These are phyloP conservation scores for Ditula angustiorana DNA, from an alignment of 2,888 invertebrate genomes.

Conservation along the genomic window DNA sequence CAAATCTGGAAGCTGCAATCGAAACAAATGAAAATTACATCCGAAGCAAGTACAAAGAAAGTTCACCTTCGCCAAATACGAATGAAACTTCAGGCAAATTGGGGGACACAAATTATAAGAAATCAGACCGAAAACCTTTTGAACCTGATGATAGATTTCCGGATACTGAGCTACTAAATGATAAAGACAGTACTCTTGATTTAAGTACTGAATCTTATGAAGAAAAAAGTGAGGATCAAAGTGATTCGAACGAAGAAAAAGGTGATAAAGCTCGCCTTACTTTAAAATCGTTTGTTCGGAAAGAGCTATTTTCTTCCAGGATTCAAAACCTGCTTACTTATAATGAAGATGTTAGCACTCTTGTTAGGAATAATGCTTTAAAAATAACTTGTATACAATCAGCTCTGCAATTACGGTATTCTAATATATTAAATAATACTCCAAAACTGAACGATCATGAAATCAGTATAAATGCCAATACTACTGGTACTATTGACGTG, in stretches of 20 bases:
- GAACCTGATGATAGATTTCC: neutral
- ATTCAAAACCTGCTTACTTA: conserved; percentile 67
- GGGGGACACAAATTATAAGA: neutral
- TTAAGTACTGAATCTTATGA: neutral
- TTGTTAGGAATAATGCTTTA: neutral
- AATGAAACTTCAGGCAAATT: neutral
- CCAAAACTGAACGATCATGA: neutral
- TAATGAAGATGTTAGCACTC: conserved; percentile 47
- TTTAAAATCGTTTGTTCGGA: conserved; percentile 47
- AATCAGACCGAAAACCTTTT: neutral
- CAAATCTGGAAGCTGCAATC: neutral
- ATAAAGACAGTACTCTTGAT: neutral
- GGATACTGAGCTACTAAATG: neutral
- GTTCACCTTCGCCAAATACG: neutral
- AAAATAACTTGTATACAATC: neutral
- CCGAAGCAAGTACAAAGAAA: neutral
- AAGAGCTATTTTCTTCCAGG: conserved; percentile 68
- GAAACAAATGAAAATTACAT: neutral
- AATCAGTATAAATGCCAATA: neutral
- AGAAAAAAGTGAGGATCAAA: neutral
- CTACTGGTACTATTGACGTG: neutral
- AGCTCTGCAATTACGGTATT: neutral
- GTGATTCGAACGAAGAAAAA: neutral
- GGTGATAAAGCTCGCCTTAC: neutral
- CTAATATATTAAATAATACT: neutral